Conservation (phyloP, 2,888 invertebrate species). For the Torymus tubicola region DNA sequence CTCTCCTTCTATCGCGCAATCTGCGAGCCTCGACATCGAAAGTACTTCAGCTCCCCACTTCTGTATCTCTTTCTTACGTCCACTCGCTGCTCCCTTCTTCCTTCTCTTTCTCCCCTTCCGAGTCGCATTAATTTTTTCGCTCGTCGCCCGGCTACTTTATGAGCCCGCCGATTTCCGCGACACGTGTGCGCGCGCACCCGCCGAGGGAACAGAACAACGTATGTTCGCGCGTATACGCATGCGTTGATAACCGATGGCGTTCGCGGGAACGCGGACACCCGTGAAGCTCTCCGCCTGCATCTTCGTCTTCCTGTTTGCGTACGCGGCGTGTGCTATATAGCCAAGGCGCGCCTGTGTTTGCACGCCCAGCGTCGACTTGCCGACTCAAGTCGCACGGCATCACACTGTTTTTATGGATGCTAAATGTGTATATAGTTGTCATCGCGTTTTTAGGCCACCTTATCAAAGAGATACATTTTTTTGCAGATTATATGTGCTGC, state of each 20-base stretch:
- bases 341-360: slow-evolving; percentile 10
- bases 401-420: slow-evolving; percentile 14
- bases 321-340: slow-evolving; percentile 18
- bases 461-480: slow-evolving; percentile 28
- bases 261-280: slow-evolving; percentile 13
- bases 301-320: slow-evolving; percentile 9
- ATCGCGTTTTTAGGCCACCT: slow-evolving; percentile 7
- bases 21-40: slow-evolving; percentile 40
- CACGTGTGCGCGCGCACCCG: neutral
- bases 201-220: slow-evolving; percentile 24
- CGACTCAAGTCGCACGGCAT: neutral
- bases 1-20: slow-evolving; percentile 48
- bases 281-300: neutral
- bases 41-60: slow-evolving; percentile 27
- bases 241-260: slow-evolving; percentile 41
- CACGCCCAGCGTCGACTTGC: neutral
- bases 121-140: slow-evolving; percentile 55
- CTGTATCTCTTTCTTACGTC: neutral
- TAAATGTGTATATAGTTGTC: neutral
- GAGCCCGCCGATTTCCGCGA: slow-evolving; percentile 46
- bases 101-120: slow-evolving; percentile 20
- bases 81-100: neutral
- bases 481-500: neutral
- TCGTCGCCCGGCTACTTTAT: slow-evolving; percentile 41
- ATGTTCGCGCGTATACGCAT: slow-evolving; percentile 18